These are phyloP conservation scores for Myioborus melanocephalus DNA, from an alignment of 2,797 vertebrate genomes.

Conservation along the genomic window DNA sequence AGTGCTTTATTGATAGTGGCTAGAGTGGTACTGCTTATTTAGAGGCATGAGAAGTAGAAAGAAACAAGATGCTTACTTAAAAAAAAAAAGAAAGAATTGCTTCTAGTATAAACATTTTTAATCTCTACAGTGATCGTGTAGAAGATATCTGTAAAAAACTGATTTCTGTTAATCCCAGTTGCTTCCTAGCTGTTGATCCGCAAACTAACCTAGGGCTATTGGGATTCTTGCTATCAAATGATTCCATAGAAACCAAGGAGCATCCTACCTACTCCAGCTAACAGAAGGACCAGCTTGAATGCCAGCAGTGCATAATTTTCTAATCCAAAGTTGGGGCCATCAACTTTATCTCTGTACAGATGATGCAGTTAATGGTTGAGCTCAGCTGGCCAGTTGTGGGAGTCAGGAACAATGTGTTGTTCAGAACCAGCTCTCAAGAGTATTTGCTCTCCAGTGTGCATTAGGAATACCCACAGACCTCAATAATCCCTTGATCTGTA, in stretches of 20 bases:
- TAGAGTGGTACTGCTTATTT: neutral
- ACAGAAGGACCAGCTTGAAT: neutral
- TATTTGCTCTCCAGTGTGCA: neutral
- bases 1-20: neutral
- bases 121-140: neutral
- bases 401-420: neutral
- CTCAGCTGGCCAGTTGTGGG: neutral
- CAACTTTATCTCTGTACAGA: neutral
- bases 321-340: neutral
- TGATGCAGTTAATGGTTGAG: neutral
- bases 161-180: neutral
- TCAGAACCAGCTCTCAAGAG: neutral
- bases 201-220: neutral
- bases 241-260: neutral
- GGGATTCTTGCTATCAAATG: neutral
- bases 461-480: neutral
- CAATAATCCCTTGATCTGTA: neutral
- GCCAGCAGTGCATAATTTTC: fast-evolving
- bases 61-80: neutral
- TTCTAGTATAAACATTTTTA: neutral
- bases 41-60: neutral
- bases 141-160: neutral
- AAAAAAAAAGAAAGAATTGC: fast-evolving
- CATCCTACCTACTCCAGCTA: neutral
- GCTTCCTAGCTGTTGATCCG: neutral